A percentile compares a stretch with the other conserved stretches of the same genome.
These are phyloP conservation scores for Caenorhabditis doughertyi DNA, from an alignment of 2,888 invertebrate genomes.

Conservation along the genomic window DNA sequence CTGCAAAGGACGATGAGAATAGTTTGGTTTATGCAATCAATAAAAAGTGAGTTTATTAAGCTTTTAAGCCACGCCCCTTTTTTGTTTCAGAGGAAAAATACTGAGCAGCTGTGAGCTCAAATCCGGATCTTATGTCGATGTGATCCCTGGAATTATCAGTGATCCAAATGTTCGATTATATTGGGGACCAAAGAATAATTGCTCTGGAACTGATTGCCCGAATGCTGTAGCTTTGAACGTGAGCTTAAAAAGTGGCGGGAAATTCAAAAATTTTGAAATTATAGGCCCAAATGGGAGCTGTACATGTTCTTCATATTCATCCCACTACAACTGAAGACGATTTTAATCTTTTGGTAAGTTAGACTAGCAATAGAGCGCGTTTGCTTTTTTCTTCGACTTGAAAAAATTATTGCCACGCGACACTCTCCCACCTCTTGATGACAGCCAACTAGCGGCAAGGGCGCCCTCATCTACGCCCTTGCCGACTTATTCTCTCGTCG, in stretches of 20 bases:
- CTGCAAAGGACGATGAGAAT: conserved; percentile 61
- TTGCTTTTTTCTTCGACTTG: too few relatives aligned
- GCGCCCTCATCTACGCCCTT: too few relatives aligned
- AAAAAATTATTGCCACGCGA: too few relatives aligned
- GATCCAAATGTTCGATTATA: conserved; percentile 71
- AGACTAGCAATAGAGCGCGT: background rate
- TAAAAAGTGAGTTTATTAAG: conserved; percentile 30
- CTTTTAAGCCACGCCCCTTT: background rate
- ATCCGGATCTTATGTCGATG: conserved; percentile 71
- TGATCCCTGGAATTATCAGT: conserved; percentile 76
- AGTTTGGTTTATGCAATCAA: conserved; percentile 67
- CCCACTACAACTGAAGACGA: conserved; percentile 54
- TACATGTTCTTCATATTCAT: conserved; percentile 69
- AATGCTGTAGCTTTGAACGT: conserved; percentile 44
- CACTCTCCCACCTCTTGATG: too few relatives aligned
- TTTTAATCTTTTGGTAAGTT: conserved; percentile 60
- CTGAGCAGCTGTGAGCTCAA: conserved; percentile 56
- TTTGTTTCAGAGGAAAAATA: conserved; percentile 57
- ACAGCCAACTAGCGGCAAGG: too few relatives aligned
- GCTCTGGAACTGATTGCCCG: conserved; percentile 65
- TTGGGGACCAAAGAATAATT: conserved; percentile 70
- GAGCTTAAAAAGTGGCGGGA: too few relatives aligned
- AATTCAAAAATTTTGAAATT: too few relatives aligned
- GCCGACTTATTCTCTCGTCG: too few relatives aligned
- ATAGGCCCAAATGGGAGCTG: conserved; percentile 72